These are phyloP conservation scores for Ochropacha duplaris DNA, from an alignment of 2,888 invertebrate species.

Conservation along the genomic window DNA sequence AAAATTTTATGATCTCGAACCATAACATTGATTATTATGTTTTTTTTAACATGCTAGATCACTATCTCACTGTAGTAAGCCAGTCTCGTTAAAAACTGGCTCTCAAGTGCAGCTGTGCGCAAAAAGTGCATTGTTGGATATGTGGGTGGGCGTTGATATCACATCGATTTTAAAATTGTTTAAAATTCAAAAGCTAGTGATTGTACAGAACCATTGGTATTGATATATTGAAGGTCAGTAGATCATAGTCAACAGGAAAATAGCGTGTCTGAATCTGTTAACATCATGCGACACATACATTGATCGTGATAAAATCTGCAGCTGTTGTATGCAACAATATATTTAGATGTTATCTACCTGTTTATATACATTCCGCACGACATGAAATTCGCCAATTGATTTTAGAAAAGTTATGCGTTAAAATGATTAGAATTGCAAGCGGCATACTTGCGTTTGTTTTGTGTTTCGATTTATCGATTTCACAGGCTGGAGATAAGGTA, in stretches of 20 bases:
- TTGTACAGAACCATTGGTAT: too few relatives aligned
- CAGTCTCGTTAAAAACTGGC: too few relatives aligned
- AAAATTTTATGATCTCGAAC: too few relatives aligned
- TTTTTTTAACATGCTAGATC: too few relatives aligned
- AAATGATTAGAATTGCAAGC: constrained; percentile 18
- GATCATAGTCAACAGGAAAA: constrained; percentile 18
- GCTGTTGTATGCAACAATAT: constrained; percentile 27
- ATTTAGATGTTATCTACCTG: constrained; percentile 45
- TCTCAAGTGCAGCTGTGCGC: too few relatives aligned
- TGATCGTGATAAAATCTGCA: constrained; percentile 15
- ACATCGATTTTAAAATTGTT: too few relatives aligned
- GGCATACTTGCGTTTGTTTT: constrained; percentile 11
- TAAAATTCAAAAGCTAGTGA: too few relatives aligned
- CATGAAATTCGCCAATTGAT: constrained; percentile 16
- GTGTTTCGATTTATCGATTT: constrained; percentile 6
- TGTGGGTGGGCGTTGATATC: too few relatives aligned
- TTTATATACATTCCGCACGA: constrained; percentile 38
- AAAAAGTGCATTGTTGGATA: too few relatives aligned
- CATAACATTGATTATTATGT: too few relatives aligned
- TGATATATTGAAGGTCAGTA: constrained; percentile 12
- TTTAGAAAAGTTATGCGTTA: constrained; percentile 10
- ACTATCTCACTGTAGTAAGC: too few relatives aligned
- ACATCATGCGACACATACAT: constrained; percentile 20
- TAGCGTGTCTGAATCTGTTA: constrained; percentile 19
- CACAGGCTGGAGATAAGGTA: constrained; percentile 7